These are phyloP conservation scores for Siniperca obscura DNA, from an alignment of 2,797 vertebrate genomes.

Conservation along the genomic window DNA sequence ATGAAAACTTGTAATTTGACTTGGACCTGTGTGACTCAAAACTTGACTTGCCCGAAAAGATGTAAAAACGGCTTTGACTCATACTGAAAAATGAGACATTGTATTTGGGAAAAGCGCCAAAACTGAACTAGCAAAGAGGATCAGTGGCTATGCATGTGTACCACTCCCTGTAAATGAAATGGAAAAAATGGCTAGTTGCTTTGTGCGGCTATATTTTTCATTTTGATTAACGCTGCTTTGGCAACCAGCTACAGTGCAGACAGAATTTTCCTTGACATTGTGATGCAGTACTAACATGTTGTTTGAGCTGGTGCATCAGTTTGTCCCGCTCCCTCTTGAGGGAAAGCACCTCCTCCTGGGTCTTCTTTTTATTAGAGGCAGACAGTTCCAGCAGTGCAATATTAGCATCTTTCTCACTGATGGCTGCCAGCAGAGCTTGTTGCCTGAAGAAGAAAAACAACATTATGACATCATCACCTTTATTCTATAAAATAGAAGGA, in stretches of 20 bases:
- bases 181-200: slow-evolving; percentile 21
- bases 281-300: slow-evolving; percentile 89
- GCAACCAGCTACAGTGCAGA: slow-evolving; percentile 27
- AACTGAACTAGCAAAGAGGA: slow-evolving; percentile 12
- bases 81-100: not conserved
- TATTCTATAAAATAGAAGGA: not conserved
- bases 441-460: slow-evolving; percentile 86
- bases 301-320: slow-evolving; percentile 97
- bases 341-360: slow-evolving; percentile 96
- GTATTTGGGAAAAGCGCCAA: slow-evolving; percentile 7
- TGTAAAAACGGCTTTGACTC: not conserved
- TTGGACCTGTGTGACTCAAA: not conserved
- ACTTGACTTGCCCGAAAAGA: not conserved
- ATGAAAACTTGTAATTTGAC: not conserved
- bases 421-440: slow-evolving; percentile 96
- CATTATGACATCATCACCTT: slow-evolving; percentile 11
- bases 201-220: slow-evolving; percentile 37
- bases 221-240: slow-evolving; percentile 37
- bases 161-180: slow-evolving; percentile 31
- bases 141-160: slow-evolving; percentile 7
- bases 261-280: slow-evolving; percentile 28
- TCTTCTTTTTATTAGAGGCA: slow-evolving; percentile 99
- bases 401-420: slow-evolving; percentile 99
- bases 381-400: slow-evolving; percentile 98
- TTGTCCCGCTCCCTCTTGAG: slow-evolving; percentile 98